phyloP scores from a whole-genome alignment of 1,140 invertebrate species.

The Parasteatoda tepidariorum region DNA sequence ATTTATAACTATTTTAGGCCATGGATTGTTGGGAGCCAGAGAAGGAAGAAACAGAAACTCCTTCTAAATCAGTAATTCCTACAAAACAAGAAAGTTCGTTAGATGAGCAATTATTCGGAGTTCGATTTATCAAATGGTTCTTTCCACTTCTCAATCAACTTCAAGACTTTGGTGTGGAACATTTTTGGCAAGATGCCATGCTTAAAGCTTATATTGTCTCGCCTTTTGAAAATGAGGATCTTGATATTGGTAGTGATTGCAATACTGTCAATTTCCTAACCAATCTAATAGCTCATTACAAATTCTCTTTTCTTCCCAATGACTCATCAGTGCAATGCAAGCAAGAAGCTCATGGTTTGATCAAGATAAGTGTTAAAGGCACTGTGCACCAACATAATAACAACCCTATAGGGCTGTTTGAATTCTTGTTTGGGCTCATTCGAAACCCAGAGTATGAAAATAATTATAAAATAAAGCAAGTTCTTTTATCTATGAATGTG shows the following conservation, averaged over 20 bases:
- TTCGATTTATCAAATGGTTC: conserved; percentile 38
- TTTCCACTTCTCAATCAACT: conserved; percentile 13
- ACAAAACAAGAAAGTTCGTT: background rate
- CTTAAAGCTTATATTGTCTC: background rate
- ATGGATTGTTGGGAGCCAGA: background rate
- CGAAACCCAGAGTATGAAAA: conserved; percentile 18
- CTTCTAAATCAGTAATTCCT: background rate
- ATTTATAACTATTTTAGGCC: background rate
- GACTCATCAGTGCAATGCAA: background rate
- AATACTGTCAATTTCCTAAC: conserved; percentile 5
- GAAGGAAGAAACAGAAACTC: background rate
- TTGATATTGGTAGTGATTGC: background rate
- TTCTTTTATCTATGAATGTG: no score
- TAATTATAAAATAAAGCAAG: conserved; percentile 52
- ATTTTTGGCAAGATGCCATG: conserved; percentile 40
- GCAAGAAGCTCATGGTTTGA: conserved; percentile 37
- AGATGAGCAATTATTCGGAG: background rate
- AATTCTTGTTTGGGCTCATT: conserved; percentile 32
- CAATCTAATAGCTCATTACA: conserved; percentile 11
- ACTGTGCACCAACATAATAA: conserved; percentile 26
- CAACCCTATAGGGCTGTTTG: conserved; percentile 48
- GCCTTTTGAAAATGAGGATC: background rate
- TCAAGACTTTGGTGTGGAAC: conserved; percentile 34
- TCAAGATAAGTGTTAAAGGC: conserved; percentile 27
- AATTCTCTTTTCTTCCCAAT: conserved; percentile 44